These are phyloP conservation scores for Mus spicilegus DNA, from an alignment of 2,113 vertebrate species.

Conservation along the genomic window DNA sequence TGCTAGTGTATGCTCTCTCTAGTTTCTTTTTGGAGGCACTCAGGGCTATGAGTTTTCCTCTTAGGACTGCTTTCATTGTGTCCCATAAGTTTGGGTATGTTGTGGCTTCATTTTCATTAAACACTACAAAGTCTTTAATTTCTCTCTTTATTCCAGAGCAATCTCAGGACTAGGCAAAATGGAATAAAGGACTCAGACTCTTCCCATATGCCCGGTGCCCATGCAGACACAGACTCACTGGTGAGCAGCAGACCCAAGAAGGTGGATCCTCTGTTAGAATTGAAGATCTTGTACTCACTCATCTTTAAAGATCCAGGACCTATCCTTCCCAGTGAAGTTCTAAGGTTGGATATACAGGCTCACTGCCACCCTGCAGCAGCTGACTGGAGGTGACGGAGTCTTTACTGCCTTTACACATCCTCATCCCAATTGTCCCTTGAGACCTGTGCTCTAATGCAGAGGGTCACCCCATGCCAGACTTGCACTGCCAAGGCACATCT, in stretches of 20 bases:
- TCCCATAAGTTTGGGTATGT: too few species aligned
- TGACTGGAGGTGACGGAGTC: not conserved
- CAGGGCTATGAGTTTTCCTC: too few species aligned
- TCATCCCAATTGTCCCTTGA: rapidly evolving
- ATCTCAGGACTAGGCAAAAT: not conserved
- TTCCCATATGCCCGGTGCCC: not conserved
- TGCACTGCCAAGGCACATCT: not conserved
- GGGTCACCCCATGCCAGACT: too few species aligned
- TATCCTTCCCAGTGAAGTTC: not conserved
- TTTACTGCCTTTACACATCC: not conserved
- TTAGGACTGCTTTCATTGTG: too few species aligned
- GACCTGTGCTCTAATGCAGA: rapidly evolving
- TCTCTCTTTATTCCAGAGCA: not conserved
- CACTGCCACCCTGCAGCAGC: not conserved
- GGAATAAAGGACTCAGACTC: not conserved
- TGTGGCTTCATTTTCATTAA: too few species aligned
- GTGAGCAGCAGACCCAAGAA: rapidly evolving
- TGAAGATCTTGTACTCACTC: rapidly evolving
- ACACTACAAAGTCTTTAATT: too few species aligned
- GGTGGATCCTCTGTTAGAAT: not conserved
- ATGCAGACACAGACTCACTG: not conserved
- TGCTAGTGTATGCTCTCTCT: too few species aligned
- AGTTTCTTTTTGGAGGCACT: too few species aligned
- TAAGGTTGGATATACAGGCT: not conserved
- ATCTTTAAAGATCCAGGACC: not conserved